Evolutionary conservation across 2,797 vertebrate genomes (phyloP).

Genomic region (Uromys caudimaculatus): DNA sequence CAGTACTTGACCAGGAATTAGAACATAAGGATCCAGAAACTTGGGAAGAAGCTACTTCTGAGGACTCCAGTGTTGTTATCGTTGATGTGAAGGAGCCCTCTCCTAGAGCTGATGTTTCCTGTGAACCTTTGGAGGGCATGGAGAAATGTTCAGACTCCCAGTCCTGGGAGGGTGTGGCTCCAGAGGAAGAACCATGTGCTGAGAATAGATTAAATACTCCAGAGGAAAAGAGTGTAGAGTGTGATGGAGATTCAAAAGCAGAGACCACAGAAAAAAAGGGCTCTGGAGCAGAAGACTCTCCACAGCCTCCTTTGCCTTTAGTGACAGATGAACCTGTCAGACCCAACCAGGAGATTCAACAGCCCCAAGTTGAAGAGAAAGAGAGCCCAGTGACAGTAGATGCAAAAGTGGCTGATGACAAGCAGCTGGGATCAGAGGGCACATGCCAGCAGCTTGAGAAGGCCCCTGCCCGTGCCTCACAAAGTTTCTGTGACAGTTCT

Average conservation of each 20-base stretch:
- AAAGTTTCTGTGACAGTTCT: slow-evolving; percentile 92
- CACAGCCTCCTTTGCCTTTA: slow-evolving; percentile 37
- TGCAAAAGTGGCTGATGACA: not conserved
- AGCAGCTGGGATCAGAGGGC: slow-evolving; percentile 64
- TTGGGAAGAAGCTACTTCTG: slow-evolving; percentile 68
- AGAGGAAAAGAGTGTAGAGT: slow-evolving; percentile 67
- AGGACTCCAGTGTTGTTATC: slow-evolving; percentile 63
- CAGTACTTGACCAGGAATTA: slow-evolving; percentile 67
- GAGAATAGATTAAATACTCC: slow-evolving; percentile 62
- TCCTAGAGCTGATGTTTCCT: slow-evolving; percentile 68
- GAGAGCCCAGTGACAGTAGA: slow-evolving; percentile 35
- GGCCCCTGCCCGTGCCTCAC: slow-evolving; percentile 74
- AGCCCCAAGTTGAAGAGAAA: slow-evolving; percentile 47
- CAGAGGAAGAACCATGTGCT: slow-evolving; percentile 57
- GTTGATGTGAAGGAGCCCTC: slow-evolving; percentile 75
- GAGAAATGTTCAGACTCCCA: slow-evolving; percentile 72
- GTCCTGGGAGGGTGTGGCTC: slow-evolving; percentile 56
- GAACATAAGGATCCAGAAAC: slow-evolving; percentile 73
- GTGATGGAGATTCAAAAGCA: slow-evolving; percentile 56
- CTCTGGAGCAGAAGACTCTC: slow-evolving; percentile 33
- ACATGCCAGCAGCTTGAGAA: slow-evolving; percentile 72
- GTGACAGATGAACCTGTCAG: not conserved
- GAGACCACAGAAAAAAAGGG: slow-evolving; percentile 50
- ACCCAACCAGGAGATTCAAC: slow-evolving; percentile 50
- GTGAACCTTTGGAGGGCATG: slow-evolving; percentile 72